Conservation (phyloP, 2,797 vertebrate genomes). For the Lithobates sylvaticus region DNA sequence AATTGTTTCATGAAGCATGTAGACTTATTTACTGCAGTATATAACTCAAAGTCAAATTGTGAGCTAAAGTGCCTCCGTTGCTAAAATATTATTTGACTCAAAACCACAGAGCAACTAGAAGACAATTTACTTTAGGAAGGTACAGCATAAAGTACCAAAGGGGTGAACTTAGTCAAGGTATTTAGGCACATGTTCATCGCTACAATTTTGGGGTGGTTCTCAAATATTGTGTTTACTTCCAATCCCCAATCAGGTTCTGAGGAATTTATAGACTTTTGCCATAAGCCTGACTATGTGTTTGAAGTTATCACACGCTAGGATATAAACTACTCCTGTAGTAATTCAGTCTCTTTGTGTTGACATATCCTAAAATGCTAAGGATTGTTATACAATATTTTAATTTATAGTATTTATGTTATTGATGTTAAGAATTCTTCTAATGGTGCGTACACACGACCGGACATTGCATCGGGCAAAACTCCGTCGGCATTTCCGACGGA, state of each 20-base stretch:
- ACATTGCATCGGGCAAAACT: too few species aligned
- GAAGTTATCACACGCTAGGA: too few species aligned
- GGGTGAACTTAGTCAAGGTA: not conserved
- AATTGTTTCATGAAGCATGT: constrained; percentile 83
- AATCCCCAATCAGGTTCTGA: too few species aligned
- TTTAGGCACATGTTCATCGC: too few species aligned
- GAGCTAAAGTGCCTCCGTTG: constrained; percentile 69
- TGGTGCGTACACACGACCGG: too few species aligned
- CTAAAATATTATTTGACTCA: constrained; percentile 9
- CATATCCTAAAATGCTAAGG: not conserved
- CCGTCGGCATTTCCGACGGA: too few species aligned
- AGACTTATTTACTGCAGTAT: constrained; percentile 81
- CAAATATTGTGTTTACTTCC: too few species aligned
- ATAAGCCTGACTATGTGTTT: too few species aligned
- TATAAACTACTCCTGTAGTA: not conserved
- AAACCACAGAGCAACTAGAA: not conserved
- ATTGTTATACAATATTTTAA: not conserved
- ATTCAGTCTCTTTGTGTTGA: not conserved
- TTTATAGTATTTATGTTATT: too few species aligned
- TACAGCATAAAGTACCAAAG: not conserved
- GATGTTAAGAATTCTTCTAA: too few species aligned
- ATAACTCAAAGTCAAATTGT: constrained; percentile 83
- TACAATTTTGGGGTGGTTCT: too few species aligned
- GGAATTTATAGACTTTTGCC: too few species aligned
- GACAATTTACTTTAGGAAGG: not conserved